These are phyloP conservation scores for Hypotaenidia philippensis DNA, from an alignment of 2,797 vertebrate genomes.

Conservation along the genomic window DNA sequence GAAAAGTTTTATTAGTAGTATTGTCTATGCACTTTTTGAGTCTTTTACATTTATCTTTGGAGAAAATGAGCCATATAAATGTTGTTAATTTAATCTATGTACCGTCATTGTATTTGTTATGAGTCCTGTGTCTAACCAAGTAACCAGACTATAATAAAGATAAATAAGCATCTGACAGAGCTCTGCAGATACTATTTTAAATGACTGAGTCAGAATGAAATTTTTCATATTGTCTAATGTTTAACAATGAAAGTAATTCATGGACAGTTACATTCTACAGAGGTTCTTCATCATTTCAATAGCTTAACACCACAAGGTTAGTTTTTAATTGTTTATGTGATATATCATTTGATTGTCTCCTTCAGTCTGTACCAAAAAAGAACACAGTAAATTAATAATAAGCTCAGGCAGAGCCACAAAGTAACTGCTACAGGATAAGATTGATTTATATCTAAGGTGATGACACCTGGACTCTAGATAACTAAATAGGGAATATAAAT, in stretches of 20 bases:
- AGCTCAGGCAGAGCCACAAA: slow-evolving; percentile 30
- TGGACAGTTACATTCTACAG: slow-evolving; percentile 50
- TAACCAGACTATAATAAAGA: slow-evolving; percentile 76
- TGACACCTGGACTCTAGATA: slow-evolving; percentile 38
- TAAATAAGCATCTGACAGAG: slow-evolving; percentile 60
- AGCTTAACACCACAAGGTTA: slow-evolving; percentile 35
- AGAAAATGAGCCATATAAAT: slow-evolving; percentile 15
- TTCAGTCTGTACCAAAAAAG: slow-evolving; percentile 45
- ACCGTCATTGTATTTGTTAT: slow-evolving; percentile 52
- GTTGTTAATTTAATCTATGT: slow-evolving; percentile 51
- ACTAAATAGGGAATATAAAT: slow-evolving; percentile 66
- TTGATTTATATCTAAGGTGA: slow-evolving; percentile 71
- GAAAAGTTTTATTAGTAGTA: not conserved
- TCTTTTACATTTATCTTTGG: slow-evolving; percentile 10
- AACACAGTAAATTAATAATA: slow-evolving; percentile 75
- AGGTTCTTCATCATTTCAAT: slow-evolving; percentile 62
- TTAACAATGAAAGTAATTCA: slow-evolving; percentile 70
- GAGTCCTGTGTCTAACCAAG: slow-evolving; percentile 17
- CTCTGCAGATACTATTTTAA: slow-evolving; percentile 53
- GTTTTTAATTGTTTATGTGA: slow-evolving; percentile 79
- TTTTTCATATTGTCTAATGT: slow-evolving; percentile 65
- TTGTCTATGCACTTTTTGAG: not conserved
- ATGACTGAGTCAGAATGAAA: slow-evolving; percentile 57
- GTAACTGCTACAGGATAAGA: slow-evolving; percentile 54
- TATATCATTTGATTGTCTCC: slow-evolving; percentile 63